Evolutionary conservation across 2,113 vertebrate species (phyloP).

Genomic region (Dinomys branickii): DNA sequence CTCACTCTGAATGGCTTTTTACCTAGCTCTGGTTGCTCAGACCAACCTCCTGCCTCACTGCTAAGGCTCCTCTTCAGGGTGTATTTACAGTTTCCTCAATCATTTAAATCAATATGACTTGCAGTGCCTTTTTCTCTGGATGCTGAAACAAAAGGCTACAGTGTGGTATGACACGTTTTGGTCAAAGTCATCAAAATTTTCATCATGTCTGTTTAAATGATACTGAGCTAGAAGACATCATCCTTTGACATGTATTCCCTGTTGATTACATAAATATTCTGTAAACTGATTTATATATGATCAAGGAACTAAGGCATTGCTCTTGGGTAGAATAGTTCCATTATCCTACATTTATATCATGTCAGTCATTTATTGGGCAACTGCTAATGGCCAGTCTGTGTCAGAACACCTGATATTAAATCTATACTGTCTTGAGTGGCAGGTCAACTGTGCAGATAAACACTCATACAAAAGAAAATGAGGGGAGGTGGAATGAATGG

Average conservation of each 20-base stretch:
- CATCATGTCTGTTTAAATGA: neutral
- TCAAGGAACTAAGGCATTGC: neutral
- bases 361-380: neutral
- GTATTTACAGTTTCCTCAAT: neutral
- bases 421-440: neutral
- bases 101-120: neutral
- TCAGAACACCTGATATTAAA: neutral
- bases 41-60: neutral
- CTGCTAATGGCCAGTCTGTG: neutral
- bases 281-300: neutral
- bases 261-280: constrained; percentile 23
- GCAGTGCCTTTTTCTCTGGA: neutral
- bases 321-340: neutral
- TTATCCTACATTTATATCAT: neutral
- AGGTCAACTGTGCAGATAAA: neutral
- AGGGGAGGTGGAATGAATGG: neutral
- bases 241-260: neutral
- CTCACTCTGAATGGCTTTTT: neutral
- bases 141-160: neutral
- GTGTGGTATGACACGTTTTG: neutral
- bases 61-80: neutral
- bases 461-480: neutral
- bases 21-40: neutral
- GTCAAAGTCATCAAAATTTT: constrained; percentile 39
- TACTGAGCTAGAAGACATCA: neutral